These are phyloP conservation scores for Tachina fera DNA, from an alignment of 2,888 invertebrate genomes.

Conservation along the genomic window DNA sequence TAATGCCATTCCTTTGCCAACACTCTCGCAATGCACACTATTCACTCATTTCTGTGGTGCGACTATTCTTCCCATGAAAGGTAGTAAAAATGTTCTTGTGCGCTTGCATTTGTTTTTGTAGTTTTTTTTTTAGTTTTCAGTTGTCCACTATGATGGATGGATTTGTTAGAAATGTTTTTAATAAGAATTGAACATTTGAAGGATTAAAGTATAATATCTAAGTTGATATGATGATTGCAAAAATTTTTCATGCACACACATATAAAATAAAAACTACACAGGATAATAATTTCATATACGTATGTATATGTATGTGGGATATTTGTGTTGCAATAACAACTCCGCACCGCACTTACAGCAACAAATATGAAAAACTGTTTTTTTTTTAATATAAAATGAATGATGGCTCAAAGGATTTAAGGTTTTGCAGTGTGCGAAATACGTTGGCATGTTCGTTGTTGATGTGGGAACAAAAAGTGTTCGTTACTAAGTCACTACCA, in stretches of 20 bases:
- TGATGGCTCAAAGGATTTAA: constrained; percentile 27
- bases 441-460: background rate
- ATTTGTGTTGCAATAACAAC: background rate
- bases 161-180: constrained; percentile 14
- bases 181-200: constrained; percentile 27
- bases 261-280: background rate
- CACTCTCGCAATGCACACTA: background rate
- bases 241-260: background rate
- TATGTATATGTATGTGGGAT: background rate
- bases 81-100: background rate
- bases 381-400: constrained; percentile 25
- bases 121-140: background rate
- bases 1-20: no score
- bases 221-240: background rate
- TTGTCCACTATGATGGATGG: constrained; percentile 18
- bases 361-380: background rate
- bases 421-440: background rate
- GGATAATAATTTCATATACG: background rate
- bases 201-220: constrained; percentile 1
- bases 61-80: background rate
- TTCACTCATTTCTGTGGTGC: background rate
- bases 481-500: background rate
- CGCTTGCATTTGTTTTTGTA: background rate
- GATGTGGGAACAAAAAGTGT: constrained; percentile 4
- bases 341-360: background rate